Conservation (phyloP, 2,888 invertebrate species). For the Lepetodrilus schrolli region DNA sequence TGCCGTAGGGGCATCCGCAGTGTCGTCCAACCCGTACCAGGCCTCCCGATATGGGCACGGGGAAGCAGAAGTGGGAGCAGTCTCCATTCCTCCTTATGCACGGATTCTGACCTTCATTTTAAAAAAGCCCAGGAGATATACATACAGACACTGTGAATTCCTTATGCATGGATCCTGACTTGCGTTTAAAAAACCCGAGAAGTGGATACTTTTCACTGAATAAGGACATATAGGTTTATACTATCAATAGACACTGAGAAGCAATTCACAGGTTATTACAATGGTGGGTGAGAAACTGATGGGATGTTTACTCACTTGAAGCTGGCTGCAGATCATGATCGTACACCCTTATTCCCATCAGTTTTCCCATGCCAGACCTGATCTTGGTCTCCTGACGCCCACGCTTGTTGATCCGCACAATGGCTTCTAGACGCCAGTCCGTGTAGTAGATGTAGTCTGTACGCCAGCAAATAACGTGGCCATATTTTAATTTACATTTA, state of each 20-base stretch:
- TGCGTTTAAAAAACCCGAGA: neutral
- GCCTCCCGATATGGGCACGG: conserved; percentile 79
- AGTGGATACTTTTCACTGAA: too few species aligned
- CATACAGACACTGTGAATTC: too few species aligned
- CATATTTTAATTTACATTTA: neutral
- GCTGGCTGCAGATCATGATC: conserved; percentile 56
- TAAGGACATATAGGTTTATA: too few species aligned
- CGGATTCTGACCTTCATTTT: conserved; percentile 83
- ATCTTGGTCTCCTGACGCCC: conserved; percentile 47
- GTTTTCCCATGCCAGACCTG: conserved; percentile 51
- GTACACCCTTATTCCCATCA: conserved; percentile 60
- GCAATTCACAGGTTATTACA: too few species aligned
- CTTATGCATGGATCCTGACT: too few species aligned
- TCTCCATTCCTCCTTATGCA: conserved; percentile 90
- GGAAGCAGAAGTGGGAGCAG: conserved; percentile 96
- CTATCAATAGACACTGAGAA: too few species aligned
- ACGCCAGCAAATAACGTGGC: conserved; percentile 34
- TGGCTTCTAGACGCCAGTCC: conserved; percentile 96
- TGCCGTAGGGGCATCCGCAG: conserved; percentile 96
- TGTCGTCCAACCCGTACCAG: conserved; percentile 49
- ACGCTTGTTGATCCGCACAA: conserved; percentile 82
- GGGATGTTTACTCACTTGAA: conserved; percentile 58
- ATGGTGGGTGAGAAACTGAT: too few species aligned
- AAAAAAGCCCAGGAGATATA: too few species aligned
- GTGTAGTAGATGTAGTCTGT: conserved; percentile 94